Evolutionary conservation across 2,797 vertebrate genomes (phyloP), one percentile per base, ranked within the genome.

Genomic region (Oreonectes daqikongensis): DNA sequence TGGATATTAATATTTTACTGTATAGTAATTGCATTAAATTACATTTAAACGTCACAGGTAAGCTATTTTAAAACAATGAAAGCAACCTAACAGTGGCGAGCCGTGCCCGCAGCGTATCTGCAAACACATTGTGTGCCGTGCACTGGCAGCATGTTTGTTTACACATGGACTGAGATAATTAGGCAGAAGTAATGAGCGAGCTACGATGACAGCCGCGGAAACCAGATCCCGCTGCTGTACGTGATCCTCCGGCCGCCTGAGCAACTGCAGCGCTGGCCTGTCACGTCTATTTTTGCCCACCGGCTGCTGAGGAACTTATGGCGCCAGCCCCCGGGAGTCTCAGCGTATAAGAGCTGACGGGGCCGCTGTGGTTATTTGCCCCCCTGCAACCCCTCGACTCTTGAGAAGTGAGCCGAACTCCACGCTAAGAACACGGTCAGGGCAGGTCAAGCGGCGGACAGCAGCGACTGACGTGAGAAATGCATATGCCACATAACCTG

Each of bases 131-230:
- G 85, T 86, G 44, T 80, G 86, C 87, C 76, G 87, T 68, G 77
- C 73, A 64, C 79, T 84, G 88, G 88, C 90, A 90, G 88, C 84
- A 90, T 92, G 90, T 90, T 92, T 93, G 90, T 93, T 93, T 92
- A 92, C 88, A 87, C 78, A 86, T 84, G 88, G 87, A 85, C 74
- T 60, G 79, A 89, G 92, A 91, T 93, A 94, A 94, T 94, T 93
- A 94, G 92, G 88, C 88, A 92, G 88, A 93, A 94, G 92, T 94
- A 94, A 94, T 93, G 93, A 92, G 89, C 67, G 76, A 87, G 88
- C 88, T 92, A 91, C 85, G 94, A 93, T 94, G 93, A 94, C 94
- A 94, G 93, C 90, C 90, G 78, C 87, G 85, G 92, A 88, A 94
- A 93, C 89, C 67, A 1, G 87, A 94, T 86, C 83, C 75, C 64